Evolutionary conservation across 2,888 invertebrate genomes (phyloP), one percentile per base, ranked within the genome.

Genomic region (Meandrusa payeni): DNA sequence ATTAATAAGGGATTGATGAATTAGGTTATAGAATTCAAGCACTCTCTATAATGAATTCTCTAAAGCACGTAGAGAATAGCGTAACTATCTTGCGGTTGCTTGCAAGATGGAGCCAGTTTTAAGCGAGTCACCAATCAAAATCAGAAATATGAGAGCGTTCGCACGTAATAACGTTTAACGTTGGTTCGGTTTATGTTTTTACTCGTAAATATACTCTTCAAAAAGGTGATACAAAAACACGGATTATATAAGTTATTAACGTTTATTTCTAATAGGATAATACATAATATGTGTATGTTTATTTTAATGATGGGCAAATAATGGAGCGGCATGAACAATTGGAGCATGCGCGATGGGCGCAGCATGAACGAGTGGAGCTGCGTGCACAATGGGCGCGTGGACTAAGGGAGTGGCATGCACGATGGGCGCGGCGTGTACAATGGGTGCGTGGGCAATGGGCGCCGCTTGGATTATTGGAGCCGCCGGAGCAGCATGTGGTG

Each of bases 241-340:
- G n/a, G n/a, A n/a, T n/a, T n/a, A n/a, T n/a, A n/a, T 33, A n/a
- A 0, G 65, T 68, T 68, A 55, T 58, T 70, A 67, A 57, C 54
- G 48, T 74, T 46, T 73, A 70, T 67, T 72, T 61, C 51, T 59
- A 64, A 54, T 59, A 63, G 45, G 39, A 55, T 51, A 57, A 55
- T 59, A 63, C 48, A 57, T 45, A 55, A 44, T 49, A 34, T 27
- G 23, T 38, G 24, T 36, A 15, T 38, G 34, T 41, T 27, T 45
- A 17, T 39, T 37, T 73, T 65, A 81, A 47, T 81, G 80, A 41
- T 79, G 80, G 43, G 75, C 55, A 34, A 63, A 42, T 1, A 58
- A 51, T 0, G 62, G 63, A 1, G 57, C 50, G 0, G 61, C 53
- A 12, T 66, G 63, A 6, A 63, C 50, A 6, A 66, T 44, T 0